These are phyloP conservation scores for Trematocara unimaculatum DNA, from an alignment of 2,113 vertebrate species.

Conservation along the genomic window DNA sequence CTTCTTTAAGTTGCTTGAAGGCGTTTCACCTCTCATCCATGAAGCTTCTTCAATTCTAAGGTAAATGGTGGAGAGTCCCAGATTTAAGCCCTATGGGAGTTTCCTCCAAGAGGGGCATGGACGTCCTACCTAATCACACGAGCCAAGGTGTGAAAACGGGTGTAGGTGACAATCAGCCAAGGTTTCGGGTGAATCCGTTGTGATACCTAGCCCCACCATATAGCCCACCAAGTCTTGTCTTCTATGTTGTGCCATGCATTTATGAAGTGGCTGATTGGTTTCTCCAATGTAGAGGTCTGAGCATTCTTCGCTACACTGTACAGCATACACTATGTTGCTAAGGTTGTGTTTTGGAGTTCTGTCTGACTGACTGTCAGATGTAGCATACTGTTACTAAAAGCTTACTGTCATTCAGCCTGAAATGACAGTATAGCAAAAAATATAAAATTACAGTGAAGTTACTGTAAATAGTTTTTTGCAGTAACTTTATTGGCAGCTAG, in stretches of 20 bases:
- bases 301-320: neutral
- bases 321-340: neutral
- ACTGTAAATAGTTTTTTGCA: neutral
- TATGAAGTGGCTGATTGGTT: neutral
- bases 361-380: neutral
- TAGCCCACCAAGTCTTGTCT: neutral
- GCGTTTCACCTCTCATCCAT: neutral
- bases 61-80: neutral
- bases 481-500: neutral
- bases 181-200: neutral
- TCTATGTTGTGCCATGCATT: neutral
- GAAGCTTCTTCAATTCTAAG: neutral
- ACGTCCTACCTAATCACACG: neutral
- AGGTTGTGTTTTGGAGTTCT: neutral
- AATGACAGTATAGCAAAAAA: neutral
- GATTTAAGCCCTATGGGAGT: neutral
- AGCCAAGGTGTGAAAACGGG: neutral
- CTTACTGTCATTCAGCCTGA: neutral
- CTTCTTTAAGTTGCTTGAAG: neutral
- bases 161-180: neutral
- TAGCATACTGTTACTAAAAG: neutral
- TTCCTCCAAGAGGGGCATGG: neutral
- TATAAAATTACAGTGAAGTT: neutral
- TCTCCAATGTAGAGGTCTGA: neutral
- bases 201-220: neutral